These are phyloP conservation scores for Hoplostethus atlanticus DNA, from an alignment of 2,797 vertebrate species.

Conservation along the genomic window DNA sequence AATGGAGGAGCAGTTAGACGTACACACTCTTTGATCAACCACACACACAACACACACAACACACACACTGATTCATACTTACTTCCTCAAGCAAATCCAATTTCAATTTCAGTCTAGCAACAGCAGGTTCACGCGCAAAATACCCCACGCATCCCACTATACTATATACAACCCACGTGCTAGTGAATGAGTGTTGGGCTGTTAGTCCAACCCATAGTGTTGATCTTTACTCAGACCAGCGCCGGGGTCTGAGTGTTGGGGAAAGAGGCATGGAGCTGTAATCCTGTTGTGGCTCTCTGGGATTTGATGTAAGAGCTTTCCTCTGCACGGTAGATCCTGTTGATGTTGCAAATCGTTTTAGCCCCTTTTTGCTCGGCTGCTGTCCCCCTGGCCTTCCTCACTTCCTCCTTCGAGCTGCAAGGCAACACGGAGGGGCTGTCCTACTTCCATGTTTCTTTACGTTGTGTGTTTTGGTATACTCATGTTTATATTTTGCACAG, in stretches of 20 bases:
- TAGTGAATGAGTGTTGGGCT: constrained; percentile 11
- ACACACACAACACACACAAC: constrained; percentile 5
- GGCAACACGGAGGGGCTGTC: constrained; percentile 40
- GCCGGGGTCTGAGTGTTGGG: constrained; percentile 19
- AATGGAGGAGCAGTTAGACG: neutral
- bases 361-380: constrained; percentile 48
- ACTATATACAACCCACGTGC: constrained; percentile 2
- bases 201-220: constrained; percentile 10
- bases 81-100: constrained; percentile 2
- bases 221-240: constrained; percentile 31
- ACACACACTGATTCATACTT: constrained; percentile 19
- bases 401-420: constrained; percentile 47
- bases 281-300: constrained; percentile 63
- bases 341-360: constrained; percentile 70
- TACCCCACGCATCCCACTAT: neutral
- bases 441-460: constrained; percentile 29
- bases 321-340: constrained; percentile 59
- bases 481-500: constrained; percentile 9
- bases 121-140: neutral
- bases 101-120: neutral
- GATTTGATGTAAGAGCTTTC: constrained; percentile 69
- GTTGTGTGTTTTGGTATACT: neutral
- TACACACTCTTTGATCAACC: constrained; percentile 5
- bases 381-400: constrained; percentile 35
- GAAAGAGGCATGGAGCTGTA: constrained; percentile 54